phyloP scores from a whole-genome alignment of 2,888 invertebrate species.

The Melanostoma mellinum region DNA sequence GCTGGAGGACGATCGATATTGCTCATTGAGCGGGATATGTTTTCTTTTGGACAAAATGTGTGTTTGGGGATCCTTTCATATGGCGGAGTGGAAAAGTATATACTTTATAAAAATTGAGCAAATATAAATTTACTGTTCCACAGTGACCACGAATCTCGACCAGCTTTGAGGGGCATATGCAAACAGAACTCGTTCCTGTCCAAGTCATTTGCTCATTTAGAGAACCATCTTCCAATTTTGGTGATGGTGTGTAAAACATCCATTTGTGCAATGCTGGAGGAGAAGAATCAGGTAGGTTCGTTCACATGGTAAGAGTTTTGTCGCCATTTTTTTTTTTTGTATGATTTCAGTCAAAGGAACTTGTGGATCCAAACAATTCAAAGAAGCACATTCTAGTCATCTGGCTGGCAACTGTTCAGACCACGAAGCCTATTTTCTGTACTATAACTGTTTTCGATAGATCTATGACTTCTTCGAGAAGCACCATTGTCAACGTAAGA shows the following conservation, averaged over 20 bases:
- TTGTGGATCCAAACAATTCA: slow-evolving; percentile 62
- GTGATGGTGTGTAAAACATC: slow-evolving; percentile 77
- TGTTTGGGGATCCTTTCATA: slow-evolving; percentile 77
- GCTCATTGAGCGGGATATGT: slow-evolving; percentile 73
- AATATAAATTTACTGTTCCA: background rate
- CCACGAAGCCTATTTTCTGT: slow-evolving; percentile 75
- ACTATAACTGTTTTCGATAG: slow-evolving; percentile 76
- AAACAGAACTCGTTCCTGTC: slow-evolving; percentile 76
- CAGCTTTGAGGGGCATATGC: slow-evolving; percentile 76
- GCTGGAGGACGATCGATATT: slow-evolving; percentile 73
- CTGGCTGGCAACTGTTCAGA: slow-evolving; percentile 76
- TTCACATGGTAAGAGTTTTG: background rate
- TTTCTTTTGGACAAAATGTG: slow-evolving; percentile 74
- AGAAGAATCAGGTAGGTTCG: slow-evolving; percentile 66
- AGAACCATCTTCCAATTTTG: slow-evolving; percentile 76
- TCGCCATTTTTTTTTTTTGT: background rate
- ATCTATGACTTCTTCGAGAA: slow-evolving; percentile 75
- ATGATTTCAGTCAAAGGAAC: slow-evolving; percentile 47
- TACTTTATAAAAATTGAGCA: slow-evolving; percentile 16
- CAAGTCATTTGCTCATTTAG: slow-evolving; percentile 74
- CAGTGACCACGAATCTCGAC: slow-evolving; percentile 59
- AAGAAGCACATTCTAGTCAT: slow-evolving; percentile 74
- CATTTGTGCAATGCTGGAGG: slow-evolving; percentile 71
- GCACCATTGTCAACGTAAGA: slow-evolving; percentile 74
- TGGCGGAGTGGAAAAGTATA: slow-evolving; percentile 74